These are phyloP conservation scores for Rhagonycha lutea DNA, from an alignment of 2,888 invertebrate genomes.

Conservation along the genomic window DNA sequence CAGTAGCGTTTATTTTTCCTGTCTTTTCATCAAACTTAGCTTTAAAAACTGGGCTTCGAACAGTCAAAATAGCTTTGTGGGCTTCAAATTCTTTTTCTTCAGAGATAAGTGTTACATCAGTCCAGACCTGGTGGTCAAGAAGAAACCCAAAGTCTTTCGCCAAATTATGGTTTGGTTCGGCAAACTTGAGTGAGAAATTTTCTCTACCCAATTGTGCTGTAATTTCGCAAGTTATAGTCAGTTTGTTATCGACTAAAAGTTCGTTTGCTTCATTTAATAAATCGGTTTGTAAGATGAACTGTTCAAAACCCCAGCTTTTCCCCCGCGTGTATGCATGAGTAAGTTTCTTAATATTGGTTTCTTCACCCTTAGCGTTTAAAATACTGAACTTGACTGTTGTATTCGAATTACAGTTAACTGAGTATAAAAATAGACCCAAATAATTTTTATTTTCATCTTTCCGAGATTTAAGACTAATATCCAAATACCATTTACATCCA, in stretches of 20 bases:
- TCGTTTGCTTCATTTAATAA: neutral
- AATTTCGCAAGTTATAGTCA: neutral
- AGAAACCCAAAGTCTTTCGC: too few relatives aligned
- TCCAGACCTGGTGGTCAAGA: too few relatives aligned
- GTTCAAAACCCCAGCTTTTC: neutral
- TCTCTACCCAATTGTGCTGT: neutral
- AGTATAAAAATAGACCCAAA: neutral
- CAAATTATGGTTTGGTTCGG: too few relatives aligned
- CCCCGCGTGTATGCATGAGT: accelerated
- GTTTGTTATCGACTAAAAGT: neutral
- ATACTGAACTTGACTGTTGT: neutral
- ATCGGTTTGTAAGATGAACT: neutral
- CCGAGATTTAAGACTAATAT: neutral
- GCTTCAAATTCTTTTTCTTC: constrained; percentile 56
- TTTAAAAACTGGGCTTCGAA: constrained; percentile 95
- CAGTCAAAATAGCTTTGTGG: constrained; percentile 98
- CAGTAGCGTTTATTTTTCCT: too few relatives aligned
- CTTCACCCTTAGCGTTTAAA: neutral
- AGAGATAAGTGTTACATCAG: too few relatives aligned
- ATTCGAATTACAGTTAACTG: neutral
- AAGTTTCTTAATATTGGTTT: neutral
- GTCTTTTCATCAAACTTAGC: too few relatives aligned
- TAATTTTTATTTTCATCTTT: neutral
- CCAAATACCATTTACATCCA: neutral
- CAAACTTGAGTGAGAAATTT: neutral